A percentile compares a stretch with the other conserved stretches of the same genome.
These are phyloP conservation scores for Sebastes steindachneri DNA, from an alignment of 2,797 vertebrate genomes.

Conservation along the genomic window DNA sequence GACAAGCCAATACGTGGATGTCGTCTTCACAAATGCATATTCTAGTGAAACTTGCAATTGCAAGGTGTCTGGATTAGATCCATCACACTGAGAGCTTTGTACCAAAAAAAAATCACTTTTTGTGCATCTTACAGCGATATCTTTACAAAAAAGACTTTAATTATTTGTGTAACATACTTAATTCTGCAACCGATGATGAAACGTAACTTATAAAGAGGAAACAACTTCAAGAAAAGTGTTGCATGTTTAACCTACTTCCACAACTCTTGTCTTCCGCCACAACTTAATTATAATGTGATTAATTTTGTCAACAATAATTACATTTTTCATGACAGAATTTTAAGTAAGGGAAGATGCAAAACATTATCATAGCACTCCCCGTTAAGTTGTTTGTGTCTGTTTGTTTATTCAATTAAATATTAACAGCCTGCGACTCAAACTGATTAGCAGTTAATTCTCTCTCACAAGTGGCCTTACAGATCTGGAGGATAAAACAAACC, in stretches of 20 bases:
- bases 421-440: slow-evolving; percentile 73
- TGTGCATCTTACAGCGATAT: background rate
- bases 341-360: slow-evolving; percentile 68
- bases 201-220: background rate
- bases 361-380: slow-evolving; percentile 73
- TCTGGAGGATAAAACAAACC: slow-evolving; percentile 61
- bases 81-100: background rate
- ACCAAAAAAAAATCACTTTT: background rate
- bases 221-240: slow-evolving; percentile 25
- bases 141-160: background rate
- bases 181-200: background rate
- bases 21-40: background rate
- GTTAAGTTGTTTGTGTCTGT: slow-evolving; percentile 79
- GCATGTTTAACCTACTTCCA: slow-evolving; percentile 44
- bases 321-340: slow-evolving; percentile 77
- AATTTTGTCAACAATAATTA: slow-evolving; percentile 78
- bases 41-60: background rate
- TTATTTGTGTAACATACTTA: background rate
- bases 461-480: slow-evolving; percentile 61
- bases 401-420: slow-evolving; percentile 83
- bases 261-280: slow-evolving; percentile 34
- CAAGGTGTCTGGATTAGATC: background rate
- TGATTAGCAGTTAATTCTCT: slow-evolving; percentile 74
- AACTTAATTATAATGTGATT: slow-evolving; percentile 67
- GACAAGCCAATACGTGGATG: background rate